Percentiles rank a stretch among this genome's conserved stretches.
Conservation (phyloP, 2,113 vertebrate species). For the Capra hircus region DNA sequence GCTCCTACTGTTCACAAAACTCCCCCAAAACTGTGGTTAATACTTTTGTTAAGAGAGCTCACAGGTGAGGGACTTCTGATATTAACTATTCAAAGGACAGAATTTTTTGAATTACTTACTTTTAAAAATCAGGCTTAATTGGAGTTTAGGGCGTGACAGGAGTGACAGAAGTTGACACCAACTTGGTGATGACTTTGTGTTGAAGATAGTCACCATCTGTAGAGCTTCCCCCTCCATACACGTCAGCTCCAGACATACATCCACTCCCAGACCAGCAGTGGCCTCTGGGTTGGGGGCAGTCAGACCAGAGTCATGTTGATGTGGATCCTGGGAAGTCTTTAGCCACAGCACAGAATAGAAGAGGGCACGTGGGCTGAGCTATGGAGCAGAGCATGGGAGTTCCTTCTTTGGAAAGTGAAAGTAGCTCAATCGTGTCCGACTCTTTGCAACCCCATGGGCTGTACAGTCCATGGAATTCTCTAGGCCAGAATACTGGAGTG, state of each 20-base stretch:
- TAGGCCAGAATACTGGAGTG: background rate
- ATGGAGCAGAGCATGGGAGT: background rate
- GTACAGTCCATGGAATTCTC: background rate
- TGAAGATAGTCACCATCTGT: background rate
- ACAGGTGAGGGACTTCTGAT: background rate
- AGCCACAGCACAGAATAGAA: background rate
- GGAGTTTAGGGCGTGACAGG: background rate
- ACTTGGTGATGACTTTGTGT: background rate
- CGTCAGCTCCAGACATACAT: background rate
- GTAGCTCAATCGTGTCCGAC: rapidly evolving
- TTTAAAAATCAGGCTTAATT: background rate
- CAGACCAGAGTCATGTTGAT: background rate
- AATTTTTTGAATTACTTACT: background rate
- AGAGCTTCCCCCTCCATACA: background rate
- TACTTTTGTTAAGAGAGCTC: background rate
- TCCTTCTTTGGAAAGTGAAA: background rate
- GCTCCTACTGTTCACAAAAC: background rate
- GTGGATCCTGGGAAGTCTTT: background rate
- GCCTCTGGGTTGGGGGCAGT: background rate
- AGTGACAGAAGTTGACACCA: background rate
- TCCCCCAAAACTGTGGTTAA: background rate
- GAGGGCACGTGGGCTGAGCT: background rate
- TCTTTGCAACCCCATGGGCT: background rate
- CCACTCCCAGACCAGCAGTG: background rate
- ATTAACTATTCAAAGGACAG: conserved; percentile 20